Evolutionary conservation across 2,888 invertebrate genomes (phyloP).

Genomic region (Ormyrus thymus): DNA sequence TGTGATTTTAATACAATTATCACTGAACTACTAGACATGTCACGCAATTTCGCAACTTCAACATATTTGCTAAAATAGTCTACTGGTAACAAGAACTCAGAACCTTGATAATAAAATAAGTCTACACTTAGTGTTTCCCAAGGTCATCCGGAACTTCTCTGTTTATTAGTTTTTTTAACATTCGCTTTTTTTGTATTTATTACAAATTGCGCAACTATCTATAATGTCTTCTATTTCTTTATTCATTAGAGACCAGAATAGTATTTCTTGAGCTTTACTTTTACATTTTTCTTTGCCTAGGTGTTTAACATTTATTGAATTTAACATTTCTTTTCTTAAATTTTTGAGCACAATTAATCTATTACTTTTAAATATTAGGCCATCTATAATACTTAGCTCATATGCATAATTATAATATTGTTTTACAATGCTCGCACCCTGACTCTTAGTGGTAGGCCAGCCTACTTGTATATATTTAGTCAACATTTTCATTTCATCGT

Average conservation of each 20-base stretch:
- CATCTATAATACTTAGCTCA: slow-evolving; percentile 51
- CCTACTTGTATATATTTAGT: slow-evolving; percentile 56
- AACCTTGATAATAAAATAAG: slow-evolving; percentile 48
- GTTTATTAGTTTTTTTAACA: slow-evolving; percentile 52
- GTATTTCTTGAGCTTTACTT: slow-evolving; percentile 56
- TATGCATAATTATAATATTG: slow-evolving; percentile 29
- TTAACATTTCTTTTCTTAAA: slow-evolving; percentile 57
- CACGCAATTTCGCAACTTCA: slow-evolving; percentile 34
- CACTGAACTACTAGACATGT: slow-evolving; percentile 34
- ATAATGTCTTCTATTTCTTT: slow-evolving; percentile 59
- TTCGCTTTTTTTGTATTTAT: slow-evolving; percentile 52
- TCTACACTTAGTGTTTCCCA: slow-evolving; percentile 56
- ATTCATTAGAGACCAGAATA: slow-evolving; percentile 61
- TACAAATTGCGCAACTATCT: slow-evolving; percentile 55
- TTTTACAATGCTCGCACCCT: slow-evolving; percentile 8
- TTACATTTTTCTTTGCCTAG: slow-evolving; percentile 60
- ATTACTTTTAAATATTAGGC: slow-evolving; percentile 55
- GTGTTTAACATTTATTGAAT: slow-evolving; percentile 61
- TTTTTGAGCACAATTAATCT: slow-evolving; percentile 56
- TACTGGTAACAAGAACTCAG: slow-evolving; percentile 50
- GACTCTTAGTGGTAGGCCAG: slow-evolving; percentile 30
- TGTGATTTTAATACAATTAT: slow-evolving; percentile 9
- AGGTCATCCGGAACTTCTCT: slow-evolving; percentile 53
- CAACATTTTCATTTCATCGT: slow-evolving; percentile 57
- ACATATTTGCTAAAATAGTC: slow-evolving; percentile 55